Evolutionary conservation across 2,113 vertebrate genomes (phyloP).

Genomic region (Nothobranchius kuhntae): DNA sequence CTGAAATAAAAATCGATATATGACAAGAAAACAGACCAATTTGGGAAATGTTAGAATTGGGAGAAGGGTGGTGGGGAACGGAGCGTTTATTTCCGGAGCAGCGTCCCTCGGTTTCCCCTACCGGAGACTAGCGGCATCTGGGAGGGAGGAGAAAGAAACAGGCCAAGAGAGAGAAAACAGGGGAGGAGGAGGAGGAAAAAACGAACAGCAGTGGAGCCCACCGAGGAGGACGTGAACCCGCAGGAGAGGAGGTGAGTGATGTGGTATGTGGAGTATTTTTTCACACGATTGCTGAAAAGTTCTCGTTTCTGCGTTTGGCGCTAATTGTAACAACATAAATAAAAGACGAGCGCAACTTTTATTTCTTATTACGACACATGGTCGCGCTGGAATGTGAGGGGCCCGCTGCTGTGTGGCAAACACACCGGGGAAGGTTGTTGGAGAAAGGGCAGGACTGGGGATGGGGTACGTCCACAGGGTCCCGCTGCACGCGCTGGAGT

Average conservation of each 20-base stretch:
- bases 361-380: conserved; percentile 26
- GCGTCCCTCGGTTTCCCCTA: conserved; percentile 55
- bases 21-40: too few relatives aligned
- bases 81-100: conserved; percentile 48
- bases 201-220: conserved; percentile 19
- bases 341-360: conserved; percentile 50
- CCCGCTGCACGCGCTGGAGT: not conserved
- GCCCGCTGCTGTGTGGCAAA: conserved; percentile 40
- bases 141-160: conserved; percentile 47
- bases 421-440: conserved; percentile 36
- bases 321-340: too few relatives aligned
- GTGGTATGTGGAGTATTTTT: conserved; percentile 26
- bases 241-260: conserved; percentile 64
- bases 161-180: conserved; percentile 45
- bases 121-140: conserved; percentile 56
- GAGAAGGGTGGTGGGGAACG: too few relatives aligned
- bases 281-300: not conserved
- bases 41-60: too few relatives aligned
- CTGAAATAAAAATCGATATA: too few relatives aligned
- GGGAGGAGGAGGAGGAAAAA: conserved; percentile 29
- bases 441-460: conserved; percentile 17
- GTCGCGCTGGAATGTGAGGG: conserved; percentile 33
- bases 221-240: conserved; percentile 55
- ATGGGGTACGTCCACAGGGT: conserved; percentile 27
- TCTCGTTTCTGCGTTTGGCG: not conserved